Evolutionary conservation across 2,797 vertebrate species (phyloP).

Genomic region (Acanthornis magna): DNA sequence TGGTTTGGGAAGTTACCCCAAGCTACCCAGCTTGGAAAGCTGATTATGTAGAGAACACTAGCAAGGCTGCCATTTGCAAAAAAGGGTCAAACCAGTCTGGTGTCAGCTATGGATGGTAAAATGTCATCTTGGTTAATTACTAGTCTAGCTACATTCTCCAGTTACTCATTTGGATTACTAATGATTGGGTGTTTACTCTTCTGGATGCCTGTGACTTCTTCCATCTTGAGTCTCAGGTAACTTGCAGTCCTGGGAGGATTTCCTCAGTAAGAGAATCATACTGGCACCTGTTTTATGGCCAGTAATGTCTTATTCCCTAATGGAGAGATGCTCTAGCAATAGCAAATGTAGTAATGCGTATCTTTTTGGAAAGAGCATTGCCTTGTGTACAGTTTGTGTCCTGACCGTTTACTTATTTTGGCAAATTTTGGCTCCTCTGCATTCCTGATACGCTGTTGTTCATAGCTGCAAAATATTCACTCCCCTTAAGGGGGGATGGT

Average conservation of each 20-base stretch:
- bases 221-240: not conserved
- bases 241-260: not conserved
- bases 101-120: not conserved
- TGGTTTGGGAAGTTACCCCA: not conserved
- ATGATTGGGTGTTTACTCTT: not conserved
- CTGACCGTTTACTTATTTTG: not conserved
- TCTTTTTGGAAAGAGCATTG: not conserved
- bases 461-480: not conserved
- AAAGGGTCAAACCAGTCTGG: not conserved
- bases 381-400: not conserved
- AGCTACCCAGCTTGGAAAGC: not conserved
- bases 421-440: not conserved
- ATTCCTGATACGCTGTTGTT: not conserved
- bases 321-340: not conserved
- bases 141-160: not conserved
- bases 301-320: not conserved
- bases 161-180: slow-evolving; percentile 28
- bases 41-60: not conserved
- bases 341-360: not conserved
- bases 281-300: not conserved
- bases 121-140: not conserved
- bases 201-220: not conserved
- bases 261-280: not conserved
- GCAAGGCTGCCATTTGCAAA: not conserved
- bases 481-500: fast-evolving